phyloP scores from a whole-genome alignment of 2,113 vertebrate genomes.

The Psettodes erumei region DNA sequence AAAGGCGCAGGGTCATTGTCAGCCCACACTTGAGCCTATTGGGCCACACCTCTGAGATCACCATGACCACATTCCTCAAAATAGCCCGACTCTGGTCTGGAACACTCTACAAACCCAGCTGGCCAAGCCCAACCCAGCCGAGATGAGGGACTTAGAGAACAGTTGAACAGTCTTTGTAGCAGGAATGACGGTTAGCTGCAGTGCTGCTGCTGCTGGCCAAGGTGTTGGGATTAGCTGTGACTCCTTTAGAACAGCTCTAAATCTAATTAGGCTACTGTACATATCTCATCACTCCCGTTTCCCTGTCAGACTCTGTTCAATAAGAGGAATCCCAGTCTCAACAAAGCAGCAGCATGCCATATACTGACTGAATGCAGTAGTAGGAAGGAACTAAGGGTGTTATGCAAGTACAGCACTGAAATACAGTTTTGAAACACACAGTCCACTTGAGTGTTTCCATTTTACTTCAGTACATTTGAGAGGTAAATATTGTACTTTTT shows the following conservation, averaged over 20 bases:
- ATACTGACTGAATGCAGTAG: neutral
- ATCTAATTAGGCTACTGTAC: slow-evolving; percentile 76
- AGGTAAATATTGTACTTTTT: too few species aligned
- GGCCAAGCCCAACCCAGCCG: slow-evolving; percentile 49
- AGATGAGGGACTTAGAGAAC: slow-evolving; percentile 41
- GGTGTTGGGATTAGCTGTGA: slow-evolving; percentile 69
- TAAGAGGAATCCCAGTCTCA: slow-evolving; percentile 7
- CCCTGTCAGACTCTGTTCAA: slow-evolving; percentile 11
- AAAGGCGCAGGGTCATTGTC: slow-evolving; percentile 42
- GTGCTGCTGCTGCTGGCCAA: slow-evolving; percentile 42
- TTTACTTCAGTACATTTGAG: neutral
- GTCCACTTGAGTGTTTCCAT: neutral
- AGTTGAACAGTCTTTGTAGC: slow-evolving; percentile 30
- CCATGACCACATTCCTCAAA: slow-evolving; percentile 61
- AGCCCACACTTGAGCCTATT: slow-evolving; percentile 56
- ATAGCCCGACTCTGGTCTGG: slow-evolving; percentile 46
- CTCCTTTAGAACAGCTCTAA: slow-evolving; percentile 77
- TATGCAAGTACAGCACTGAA: neutral
- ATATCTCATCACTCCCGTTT: slow-evolving; percentile 30
- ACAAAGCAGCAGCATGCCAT: neutral
- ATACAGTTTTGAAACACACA: neutral
- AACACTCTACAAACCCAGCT: slow-evolving; percentile 42
- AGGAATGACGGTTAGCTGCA: slow-evolving; percentile 33
- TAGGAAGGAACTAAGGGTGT: neutral
- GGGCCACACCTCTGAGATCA: slow-evolving; percentile 55